Percentiles rank a stretch among this genome's conserved stretches.
phyloP scores from a whole-genome alignment of 2,113 vertebrate genomes.

The Perognathus longimembris region DNA sequence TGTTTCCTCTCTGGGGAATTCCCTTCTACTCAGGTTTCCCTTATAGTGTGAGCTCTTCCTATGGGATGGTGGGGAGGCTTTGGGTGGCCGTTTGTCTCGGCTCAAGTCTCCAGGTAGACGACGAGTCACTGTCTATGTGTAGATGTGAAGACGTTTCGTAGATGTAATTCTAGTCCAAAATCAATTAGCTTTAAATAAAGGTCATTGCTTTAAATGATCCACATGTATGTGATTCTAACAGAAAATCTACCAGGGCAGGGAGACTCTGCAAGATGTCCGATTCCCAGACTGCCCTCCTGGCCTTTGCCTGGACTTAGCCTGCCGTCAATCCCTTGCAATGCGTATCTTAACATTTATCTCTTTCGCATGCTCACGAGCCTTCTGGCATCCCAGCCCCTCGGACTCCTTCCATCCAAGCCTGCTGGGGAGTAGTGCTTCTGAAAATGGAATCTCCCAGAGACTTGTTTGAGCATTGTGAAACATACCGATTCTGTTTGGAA shows the following conservation, averaged over 20 bases:
- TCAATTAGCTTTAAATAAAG: not conserved
- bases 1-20: not conserved
- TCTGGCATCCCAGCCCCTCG: not conserved
- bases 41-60: not conserved
- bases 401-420: not conserved
- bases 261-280: accelerated
- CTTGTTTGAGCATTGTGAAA: no score
- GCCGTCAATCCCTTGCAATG: accelerated
- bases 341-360: not conserved
- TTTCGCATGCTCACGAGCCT: not conserved
- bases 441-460: not conserved
- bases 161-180: not conserved
- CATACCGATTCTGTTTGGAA: not conserved
- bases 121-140: not conserved
- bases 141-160: not conserved
- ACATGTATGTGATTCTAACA: not conserved
- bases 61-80: not conserved
- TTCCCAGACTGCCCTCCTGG: accelerated
- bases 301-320: no score
- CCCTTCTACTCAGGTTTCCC: not conserved
- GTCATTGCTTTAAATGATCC: not conserved
- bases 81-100: accelerated
- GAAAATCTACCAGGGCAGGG: not conserved
- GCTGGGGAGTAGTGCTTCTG: not conserved
- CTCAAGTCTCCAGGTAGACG: no score